Conservation (phyloP, 2,113 vertebrate genomes). For the Labeo rohita region DNA sequence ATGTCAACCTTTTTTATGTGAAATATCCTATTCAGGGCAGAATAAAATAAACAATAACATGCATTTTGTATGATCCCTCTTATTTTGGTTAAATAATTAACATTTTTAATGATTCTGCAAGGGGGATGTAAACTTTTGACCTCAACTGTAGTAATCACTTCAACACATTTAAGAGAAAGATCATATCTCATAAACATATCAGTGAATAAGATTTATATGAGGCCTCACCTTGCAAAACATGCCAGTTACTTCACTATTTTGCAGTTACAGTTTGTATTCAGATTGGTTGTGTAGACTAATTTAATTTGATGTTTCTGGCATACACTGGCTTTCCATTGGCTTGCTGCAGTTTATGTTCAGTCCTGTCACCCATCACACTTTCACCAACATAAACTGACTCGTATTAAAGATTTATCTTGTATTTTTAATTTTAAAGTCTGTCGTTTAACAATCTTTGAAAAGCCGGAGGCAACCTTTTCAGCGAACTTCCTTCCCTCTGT, state of each 20-base stretch:
- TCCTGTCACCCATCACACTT: background rate
- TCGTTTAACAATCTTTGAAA: background rate
- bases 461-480: background rate
- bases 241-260: background rate
- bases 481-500: background rate
- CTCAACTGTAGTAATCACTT: background rate
- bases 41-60: no score
- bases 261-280: background rate
- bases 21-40: no score
- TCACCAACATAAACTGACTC: background rate
- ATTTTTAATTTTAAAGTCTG: background rate
- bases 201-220: no score
- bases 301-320: background rate
- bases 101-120: no score
- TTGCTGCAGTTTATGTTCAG: background rate
- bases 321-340: background rate
- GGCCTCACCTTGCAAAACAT: no score
- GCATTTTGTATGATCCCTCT: no score
- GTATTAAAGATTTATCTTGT: background rate
- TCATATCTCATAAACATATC: no score
- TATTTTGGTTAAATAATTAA: no score
- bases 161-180: no score
- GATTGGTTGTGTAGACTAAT: background rate
- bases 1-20: no score
- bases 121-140: no score